phyloP scores from a whole-genome alignment of 1,140 invertebrate species.

The Thaumetopoea pityocampa region DNA sequence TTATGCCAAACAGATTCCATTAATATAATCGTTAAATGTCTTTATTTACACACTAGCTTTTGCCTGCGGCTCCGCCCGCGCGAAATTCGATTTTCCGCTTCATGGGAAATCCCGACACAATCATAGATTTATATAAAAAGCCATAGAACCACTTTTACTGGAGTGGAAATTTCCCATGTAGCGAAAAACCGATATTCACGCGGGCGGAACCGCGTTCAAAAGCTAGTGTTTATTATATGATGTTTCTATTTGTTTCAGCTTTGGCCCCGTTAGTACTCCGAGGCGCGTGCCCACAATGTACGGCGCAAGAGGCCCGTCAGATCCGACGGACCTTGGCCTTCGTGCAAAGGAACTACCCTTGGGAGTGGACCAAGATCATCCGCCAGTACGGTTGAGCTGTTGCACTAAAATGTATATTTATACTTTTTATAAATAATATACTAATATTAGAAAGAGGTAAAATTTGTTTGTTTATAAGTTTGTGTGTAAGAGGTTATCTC shows the following conservation, averaged over 20 bases:
- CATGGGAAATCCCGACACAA: too few species aligned
- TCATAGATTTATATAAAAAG: too few species aligned
- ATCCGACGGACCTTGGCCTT: slow-evolving; percentile 82
- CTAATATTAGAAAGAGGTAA: neutral
- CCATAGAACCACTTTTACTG: too few species aligned
- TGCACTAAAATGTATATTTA: neutral
- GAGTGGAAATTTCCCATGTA: too few species aligned
- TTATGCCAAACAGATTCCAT: too few species aligned
- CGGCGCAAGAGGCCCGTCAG: slow-evolving; percentile 78
- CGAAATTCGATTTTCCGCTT: too few species aligned
- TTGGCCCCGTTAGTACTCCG: slow-evolving; percentile 81
- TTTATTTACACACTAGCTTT: too few species aligned
- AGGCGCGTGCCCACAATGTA: slow-evolving; percentile 82
- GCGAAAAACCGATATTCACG: too few species aligned
- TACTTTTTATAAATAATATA: neutral
- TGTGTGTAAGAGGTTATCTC: too few species aligned
- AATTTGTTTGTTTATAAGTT: neutral
- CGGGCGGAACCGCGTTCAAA: too few species aligned
- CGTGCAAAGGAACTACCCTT: slow-evolving; percentile 82
- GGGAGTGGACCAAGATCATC: slow-evolving; percentile 83
- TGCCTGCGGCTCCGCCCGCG: too few species aligned
- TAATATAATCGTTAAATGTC: too few species aligned
- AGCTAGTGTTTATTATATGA: neutral
- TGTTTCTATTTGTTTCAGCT: slow-evolving; percentile 74
- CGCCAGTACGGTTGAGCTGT: slow-evolving; percentile 76